Evolutionary conservation across 2,888 invertebrate species (phyloP).

Genomic region (Parnassius smintheus): DNA sequence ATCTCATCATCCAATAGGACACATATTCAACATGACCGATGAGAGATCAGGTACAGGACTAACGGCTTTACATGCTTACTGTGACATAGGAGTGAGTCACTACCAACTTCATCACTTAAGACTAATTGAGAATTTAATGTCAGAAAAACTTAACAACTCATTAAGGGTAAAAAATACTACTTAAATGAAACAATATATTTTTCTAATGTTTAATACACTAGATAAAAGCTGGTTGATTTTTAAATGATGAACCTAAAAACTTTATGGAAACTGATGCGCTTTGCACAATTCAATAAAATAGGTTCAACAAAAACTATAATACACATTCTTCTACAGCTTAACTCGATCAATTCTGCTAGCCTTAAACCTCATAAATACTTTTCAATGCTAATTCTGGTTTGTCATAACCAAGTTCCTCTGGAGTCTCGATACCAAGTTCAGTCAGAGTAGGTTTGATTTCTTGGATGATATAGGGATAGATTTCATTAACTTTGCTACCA

Average conservation of each 20-base stretch:
- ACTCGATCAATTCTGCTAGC: slow-evolving; percentile 43
- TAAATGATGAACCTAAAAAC: slow-evolving; percentile 49
- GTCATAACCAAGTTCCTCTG: slow-evolving; percentile 97
- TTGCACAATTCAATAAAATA: slow-evolving; percentile 61
- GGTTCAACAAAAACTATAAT: slow-evolving; percentile 68
- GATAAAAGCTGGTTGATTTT: slow-evolving; percentile 52
- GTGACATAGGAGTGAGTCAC: too few species aligned
- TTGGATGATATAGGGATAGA: slow-evolving; percentile 93
- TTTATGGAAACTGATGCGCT: slow-evolving; percentile 44
- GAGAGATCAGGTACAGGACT: too few species aligned
- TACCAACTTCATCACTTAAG: too few species aligned
- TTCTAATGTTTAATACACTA: slow-evolving; percentile 63
- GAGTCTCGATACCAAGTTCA: slow-evolving; percentile 96
- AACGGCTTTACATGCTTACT: too few species aligned
- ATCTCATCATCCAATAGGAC: too few species aligned
- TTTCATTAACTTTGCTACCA: slow-evolving; percentile 85
- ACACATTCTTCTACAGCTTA: slow-evolving; percentile 71
- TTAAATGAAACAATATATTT: slow-evolving; percentile 52
- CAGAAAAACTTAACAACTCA: too few species aligned
- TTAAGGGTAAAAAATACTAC: background rate
- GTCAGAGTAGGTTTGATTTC: slow-evolving; percentile 95
- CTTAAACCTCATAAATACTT: slow-evolving; percentile 85
- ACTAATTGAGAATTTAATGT: too few species aligned
- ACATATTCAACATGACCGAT: too few species aligned
- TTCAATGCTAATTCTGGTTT: slow-evolving; percentile 95